Base-by-base conservation (phyloP, 2,113 vertebrate species). In the Rhinopithecus roxellana region DNA sequence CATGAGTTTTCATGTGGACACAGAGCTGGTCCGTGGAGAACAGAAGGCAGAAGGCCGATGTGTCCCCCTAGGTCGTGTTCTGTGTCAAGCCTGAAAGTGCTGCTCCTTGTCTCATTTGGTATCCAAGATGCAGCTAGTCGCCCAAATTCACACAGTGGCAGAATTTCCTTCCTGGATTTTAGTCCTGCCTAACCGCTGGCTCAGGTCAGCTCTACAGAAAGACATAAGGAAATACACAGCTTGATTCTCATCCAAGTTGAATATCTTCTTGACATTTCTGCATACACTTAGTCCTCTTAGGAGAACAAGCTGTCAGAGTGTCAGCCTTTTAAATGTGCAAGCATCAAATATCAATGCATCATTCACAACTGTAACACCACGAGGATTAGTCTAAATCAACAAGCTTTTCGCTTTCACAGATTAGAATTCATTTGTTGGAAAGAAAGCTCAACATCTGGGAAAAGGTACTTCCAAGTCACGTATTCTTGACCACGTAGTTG, bases 371-470 rank as follows among this genome's bases (percentile, higher is more conserved):
- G 3, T 61, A 43, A 94, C 74, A 78, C 72, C 13, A 0, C n/a
- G 90, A 10, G 72, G 84, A 94, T 95, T 95, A 87, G 75, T 67
- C 45, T 92, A 92, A 91, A 16, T 95, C 92, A 97, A 75, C 92
- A 92, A 22, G 82, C 52, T 89, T 95, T 96, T 94, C 23, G 38
- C 23, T 82, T 52, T 52, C 55, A 13, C 80, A 94, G 85, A 67
- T 87, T 84, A 95, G 83, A 87, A 94, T 80, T 64, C 84, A 57
- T 55, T 89, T 6, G 1, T 92, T 87, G 87, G 79, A 92, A 89
- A 90, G 75, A 75, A 75, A 92, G 70, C 45, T 35, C 75, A 64
- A 10, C 61, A 40, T 84, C 57, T 89, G 89, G 35, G 40, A n/a
- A 57, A 35, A 77, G 64, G 20, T 75, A 35, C 91, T 92, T 92